phyloP scores from a whole-genome alignment of 2,888 invertebrate genomes.

The Quadroppia sp. region DNA sequence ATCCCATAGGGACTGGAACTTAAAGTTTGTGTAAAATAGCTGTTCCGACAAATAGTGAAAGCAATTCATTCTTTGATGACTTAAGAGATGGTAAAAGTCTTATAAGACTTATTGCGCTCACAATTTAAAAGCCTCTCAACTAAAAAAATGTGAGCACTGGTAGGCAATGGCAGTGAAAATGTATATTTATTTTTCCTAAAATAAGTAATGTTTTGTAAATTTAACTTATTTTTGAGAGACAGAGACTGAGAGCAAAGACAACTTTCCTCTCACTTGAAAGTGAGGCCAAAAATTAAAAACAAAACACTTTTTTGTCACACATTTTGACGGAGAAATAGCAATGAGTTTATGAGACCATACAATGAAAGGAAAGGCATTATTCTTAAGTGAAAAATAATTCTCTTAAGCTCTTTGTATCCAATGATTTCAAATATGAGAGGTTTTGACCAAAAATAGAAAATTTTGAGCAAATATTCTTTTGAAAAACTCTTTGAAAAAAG shows the following conservation, averaged over 20 bases:
- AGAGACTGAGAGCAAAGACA: background rate
- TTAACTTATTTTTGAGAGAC: background rate
- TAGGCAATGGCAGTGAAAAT: background rate
- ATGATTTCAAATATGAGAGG: background rate
- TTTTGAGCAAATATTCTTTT: constrained; percentile 12
- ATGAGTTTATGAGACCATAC: background rate
- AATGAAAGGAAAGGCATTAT: background rate
- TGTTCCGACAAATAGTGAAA: constrained; percentile 15
- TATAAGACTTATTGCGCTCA: background rate
- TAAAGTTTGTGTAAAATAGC: background rate
- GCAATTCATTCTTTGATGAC: constrained; percentile 17
- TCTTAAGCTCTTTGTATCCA: constrained; percentile 12
- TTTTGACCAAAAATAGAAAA: constrained; percentile 11
- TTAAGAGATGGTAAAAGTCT: background rate
- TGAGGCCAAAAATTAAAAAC: background rate
- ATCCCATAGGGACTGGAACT: constrained; percentile 8
- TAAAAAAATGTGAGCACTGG: background rate
- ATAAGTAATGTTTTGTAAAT: constrained; percentile 4
- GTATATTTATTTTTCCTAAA: background rate
- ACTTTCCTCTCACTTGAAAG: background rate
- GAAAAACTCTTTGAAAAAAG: background rate
- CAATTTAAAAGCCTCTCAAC: background rate
- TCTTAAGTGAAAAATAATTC: background rate
- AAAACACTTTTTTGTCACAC: background rate
- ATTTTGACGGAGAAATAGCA: background rate